A percentile compares a stretch with the other conserved stretches of the same genome.
Evolutionary conservation across 1,140 invertebrate species (phyloP).

Genomic region (Grapholita molesta): DNA sequence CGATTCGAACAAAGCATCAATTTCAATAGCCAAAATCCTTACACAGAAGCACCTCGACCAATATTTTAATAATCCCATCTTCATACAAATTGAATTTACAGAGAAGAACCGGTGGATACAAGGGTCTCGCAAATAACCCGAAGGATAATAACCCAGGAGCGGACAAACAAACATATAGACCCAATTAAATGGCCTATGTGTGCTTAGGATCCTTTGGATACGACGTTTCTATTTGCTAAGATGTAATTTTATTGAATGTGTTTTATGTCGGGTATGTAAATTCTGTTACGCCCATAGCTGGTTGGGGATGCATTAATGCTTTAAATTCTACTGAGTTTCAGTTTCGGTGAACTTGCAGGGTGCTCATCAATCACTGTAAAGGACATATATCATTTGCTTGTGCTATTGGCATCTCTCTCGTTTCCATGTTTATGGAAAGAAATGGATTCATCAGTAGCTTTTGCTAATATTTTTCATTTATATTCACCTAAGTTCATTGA

Average conservation of each 20-base stretch:
- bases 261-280: conserved; percentile 11
- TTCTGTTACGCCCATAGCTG: background rate
- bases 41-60: background rate
- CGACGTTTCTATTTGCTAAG: conserved; percentile 27
- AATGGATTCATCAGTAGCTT: background rate
- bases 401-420: background rate
- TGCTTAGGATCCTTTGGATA: conserved; percentile 45
- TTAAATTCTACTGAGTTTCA: background rate
- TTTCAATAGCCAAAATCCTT: background rate
- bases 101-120: conserved; percentile 22
- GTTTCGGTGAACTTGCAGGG: background rate
- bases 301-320: background rate
- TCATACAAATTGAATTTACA: conserved; percentile 22
- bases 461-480: too few relatives aligned
- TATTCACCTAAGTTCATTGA: too few relatives aligned
- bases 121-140: conserved; percentile 37
- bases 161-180: conserved; percentile 43
- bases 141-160: conserved; percentile 41
- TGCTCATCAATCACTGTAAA: background rate
- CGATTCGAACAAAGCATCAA: background rate
- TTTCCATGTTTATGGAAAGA: background rate
- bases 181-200: conserved; percentile 58
- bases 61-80: conserved; percentile 16
- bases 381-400: background rate
- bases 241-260: conserved; percentile 32